phyloP scores from a whole-genome alignment of 2,888 invertebrate species.

The Cheilosia vulpina region DNA sequence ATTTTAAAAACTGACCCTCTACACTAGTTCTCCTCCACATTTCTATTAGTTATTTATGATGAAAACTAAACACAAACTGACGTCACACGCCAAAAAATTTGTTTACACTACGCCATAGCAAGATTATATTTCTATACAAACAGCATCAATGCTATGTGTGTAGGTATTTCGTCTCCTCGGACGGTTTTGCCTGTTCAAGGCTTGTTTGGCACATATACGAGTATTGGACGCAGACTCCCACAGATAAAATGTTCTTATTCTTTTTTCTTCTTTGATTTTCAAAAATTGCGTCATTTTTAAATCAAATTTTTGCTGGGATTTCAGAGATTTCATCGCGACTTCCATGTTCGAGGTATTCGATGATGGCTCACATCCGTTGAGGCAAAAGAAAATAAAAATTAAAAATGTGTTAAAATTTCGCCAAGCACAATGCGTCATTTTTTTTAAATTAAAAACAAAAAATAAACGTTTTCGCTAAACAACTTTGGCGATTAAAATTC shows the following conservation, averaged over 20 bases:
- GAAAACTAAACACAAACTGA: slow-evolving; percentile 13
- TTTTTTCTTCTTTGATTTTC: background rate
- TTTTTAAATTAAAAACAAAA: slow-evolving; percentile 2
- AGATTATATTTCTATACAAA: slow-evolving; percentile 1
- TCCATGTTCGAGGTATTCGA: slow-evolving; percentile 10
- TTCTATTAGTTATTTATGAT: background rate
- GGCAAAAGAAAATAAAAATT: background rate
- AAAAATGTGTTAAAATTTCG: slow-evolving; percentile 23
- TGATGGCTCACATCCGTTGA: slow-evolving; percentile 44
- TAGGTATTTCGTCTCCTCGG: slow-evolving; percentile 2
- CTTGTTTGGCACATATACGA: slow-evolving; percentile 4
- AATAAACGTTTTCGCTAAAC: background rate
- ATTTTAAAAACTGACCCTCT: background rate
- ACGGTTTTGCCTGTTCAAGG: background rate
- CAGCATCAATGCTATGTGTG: slow-evolving; percentile 84
- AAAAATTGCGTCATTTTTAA: slow-evolving; percentile 43
- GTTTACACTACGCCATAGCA: slow-evolving; percentile 8
- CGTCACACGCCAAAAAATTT: slow-evolving; percentile 2
- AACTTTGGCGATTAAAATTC: slow-evolving; percentile 10
- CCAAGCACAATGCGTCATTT: slow-evolving; percentile 29
- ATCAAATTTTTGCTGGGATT: slow-evolving; percentile 16
- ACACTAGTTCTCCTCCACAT: slow-evolving; percentile 14
- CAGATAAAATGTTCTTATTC: background rate
- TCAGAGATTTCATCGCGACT: slow-evolving; percentile 15
- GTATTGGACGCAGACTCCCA: background rate